phyloP scores from a whole-genome alignment of 2,113 vertebrate species.

The Calypte anna region DNA sequence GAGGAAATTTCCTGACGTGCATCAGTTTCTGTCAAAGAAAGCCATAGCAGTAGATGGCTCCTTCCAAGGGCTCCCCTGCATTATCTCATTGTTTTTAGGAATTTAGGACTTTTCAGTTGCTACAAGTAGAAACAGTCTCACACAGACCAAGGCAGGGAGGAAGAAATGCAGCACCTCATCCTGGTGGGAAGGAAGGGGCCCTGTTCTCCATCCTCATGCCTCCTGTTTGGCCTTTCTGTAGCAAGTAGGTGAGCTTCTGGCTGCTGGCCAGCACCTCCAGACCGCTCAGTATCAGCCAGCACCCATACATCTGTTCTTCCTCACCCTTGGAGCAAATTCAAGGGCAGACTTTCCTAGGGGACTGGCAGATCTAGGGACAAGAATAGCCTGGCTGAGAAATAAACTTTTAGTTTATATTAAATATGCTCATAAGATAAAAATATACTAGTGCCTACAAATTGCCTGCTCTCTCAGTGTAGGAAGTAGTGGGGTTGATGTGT shows the following conservation, averaged over 20 bases:
- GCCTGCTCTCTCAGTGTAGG: conserved; percentile 74
- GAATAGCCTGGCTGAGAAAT: conserved; percentile 65
- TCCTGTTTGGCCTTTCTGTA: not conserved
- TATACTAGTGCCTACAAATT: conserved; percentile 83
- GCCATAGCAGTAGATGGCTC: conserved; percentile 75
- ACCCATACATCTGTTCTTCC: conserved; percentile 12
- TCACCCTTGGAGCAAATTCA: conserved; percentile 29
- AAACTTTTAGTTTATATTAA: conserved; percentile 66
- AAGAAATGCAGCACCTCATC: not conserved
- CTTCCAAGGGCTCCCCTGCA: conserved; percentile 79
- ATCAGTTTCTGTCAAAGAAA: conserved; percentile 78
- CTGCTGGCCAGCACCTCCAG: conserved; percentile 2
- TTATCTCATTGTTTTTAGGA: not conserved
- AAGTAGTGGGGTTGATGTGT: conserved; percentile 79
- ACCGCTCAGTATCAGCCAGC: not conserved
- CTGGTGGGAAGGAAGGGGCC: not conserved
- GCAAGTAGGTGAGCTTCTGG: not conserved
- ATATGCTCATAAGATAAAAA: conserved; percentile 73
- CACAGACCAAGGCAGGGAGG: not conserved
- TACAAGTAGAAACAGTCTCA: not conserved
- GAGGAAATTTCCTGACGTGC: not conserved
- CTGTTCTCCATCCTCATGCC: not conserved
- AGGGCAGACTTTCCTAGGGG: conserved; percentile 21
- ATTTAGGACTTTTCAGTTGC: not conserved
- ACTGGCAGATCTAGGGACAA: conserved; percentile 36